Evolutionary conservation across 53 echinoderm and acorn worm genomes (phyloP).

Genomic region (Antedon mediterranea): DNA sequence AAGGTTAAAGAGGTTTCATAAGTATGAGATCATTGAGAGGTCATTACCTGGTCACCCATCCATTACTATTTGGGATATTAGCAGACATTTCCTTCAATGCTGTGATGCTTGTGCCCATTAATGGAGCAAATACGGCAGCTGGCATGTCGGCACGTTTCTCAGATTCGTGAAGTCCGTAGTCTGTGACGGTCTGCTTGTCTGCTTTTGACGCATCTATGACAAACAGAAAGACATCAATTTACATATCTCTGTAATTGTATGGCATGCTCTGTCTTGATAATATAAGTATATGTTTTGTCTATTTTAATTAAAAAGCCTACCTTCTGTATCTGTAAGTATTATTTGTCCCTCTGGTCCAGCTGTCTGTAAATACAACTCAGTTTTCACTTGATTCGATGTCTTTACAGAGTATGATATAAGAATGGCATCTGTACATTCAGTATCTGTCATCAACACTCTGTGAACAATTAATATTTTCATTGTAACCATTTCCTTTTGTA

Average conservation of each 20-base stretch:
- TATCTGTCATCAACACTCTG: constrained; percentile 53
- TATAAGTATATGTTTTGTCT: too few species aligned
- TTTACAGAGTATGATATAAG: constrained; percentile 61
- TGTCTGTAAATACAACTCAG: constrained; percentile 28
- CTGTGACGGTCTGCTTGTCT: constrained; percentile 38
- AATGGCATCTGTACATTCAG: constrained; percentile 32
- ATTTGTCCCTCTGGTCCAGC: constrained; percentile 11
- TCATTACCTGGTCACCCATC: constrained; percentile 54
- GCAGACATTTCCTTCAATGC: constrained; percentile 39
- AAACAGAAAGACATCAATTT: too few species aligned
- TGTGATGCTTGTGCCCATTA: constrained; percentile 33
- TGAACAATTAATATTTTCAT: too few species aligned
- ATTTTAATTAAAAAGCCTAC: constrained; percentile 10
- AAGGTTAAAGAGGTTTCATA: too few species aligned
- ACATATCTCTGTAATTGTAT: too few species aligned
- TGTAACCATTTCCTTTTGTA: too few species aligned
- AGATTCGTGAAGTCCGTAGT: constrained; percentile 53
- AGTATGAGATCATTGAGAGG: too few species aligned
- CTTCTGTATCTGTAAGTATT: constrained; percentile 43
- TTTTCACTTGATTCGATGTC: constrained; percentile 15
- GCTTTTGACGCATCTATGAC: constrained; percentile 22
- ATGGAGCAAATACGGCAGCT: constrained; percentile 36
- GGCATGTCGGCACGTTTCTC: constrained; percentile 26
- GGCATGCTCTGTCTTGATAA: too few species aligned
- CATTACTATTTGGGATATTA: constrained; percentile 40